Evolutionary conservation across 2,797 vertebrate species (phyloP).

Genomic region (Poecilia velifera): DNA sequence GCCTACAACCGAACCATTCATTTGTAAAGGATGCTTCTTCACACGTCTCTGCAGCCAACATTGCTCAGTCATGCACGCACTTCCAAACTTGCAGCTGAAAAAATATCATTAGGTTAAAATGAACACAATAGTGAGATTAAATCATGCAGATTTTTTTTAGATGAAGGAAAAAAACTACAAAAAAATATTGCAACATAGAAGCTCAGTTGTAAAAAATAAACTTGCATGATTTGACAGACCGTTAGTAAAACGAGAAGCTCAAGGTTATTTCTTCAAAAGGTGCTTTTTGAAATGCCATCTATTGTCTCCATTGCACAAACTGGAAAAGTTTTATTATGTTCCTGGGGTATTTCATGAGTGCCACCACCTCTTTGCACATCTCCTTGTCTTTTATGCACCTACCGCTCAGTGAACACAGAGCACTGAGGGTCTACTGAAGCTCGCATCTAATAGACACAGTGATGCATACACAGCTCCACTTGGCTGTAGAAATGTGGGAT

Average conservation of each 20-base stretch:
- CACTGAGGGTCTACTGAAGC: conserved; percentile 62
- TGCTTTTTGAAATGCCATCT: conserved; percentile 25
- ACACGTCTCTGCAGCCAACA: conserved; percentile 33
- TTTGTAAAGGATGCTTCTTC: conserved; percentile 45
- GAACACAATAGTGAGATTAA: conserved; percentile 15
- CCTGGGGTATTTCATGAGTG: conserved; percentile 27
- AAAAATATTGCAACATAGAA: conserved; percentile 29
- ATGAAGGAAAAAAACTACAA: conserved; percentile 23
- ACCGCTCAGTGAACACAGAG: conserved; percentile 41
- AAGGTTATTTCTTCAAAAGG: conserved; percentile 21
- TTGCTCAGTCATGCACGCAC: conserved; percentile 44
- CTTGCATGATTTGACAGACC: conserved; percentile 24
- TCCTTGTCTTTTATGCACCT: conserved; percentile 34
- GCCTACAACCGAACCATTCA: conserved; percentile 38
- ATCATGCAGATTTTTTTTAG: conserved; percentile 17
- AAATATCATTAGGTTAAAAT: conserved; percentile 25
- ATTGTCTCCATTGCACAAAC: conserved; percentile 25
- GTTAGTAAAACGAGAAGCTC: conserved; percentile 11
- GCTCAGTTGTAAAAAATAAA: conserved; percentile 32
- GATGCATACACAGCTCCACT: conserved; percentile 56
- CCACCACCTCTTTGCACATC: conserved; percentile 23
- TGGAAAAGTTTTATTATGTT: conserved; percentile 31
- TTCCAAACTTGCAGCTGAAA: conserved; percentile 45
- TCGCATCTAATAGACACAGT: conserved; percentile 60
- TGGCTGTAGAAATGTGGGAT: conserved; percentile 69